Base-by-base conservation (phyloP, 2,888 invertebrate species). In the Archips crataeganus region DNA sequence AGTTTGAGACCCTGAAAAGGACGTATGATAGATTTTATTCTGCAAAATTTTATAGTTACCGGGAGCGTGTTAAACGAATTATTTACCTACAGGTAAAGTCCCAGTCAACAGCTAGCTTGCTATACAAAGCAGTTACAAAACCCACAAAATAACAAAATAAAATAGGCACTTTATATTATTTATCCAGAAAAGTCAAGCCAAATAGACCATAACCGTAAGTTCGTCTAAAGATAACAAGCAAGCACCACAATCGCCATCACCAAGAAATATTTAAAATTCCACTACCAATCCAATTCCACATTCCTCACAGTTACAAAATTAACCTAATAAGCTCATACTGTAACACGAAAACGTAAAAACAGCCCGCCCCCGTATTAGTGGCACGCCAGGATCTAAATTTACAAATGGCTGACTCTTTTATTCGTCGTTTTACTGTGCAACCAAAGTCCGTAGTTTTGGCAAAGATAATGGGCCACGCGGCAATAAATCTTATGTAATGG, bases 401-500 rank as follows among this genome's bases (percentile, higher is more conserved):
- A 87, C 86, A 87, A 87, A 87, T 84, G 82, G 83, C 79, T 78
- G 78, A 77, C 74, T 74, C 75, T 79, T 82, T 83, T 81, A 81
- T 78, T 79, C 75, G 63, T 75, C 79, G 77, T 84, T 85, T 84
- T 82, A 72, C 75, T 78, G 79, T 79, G 78, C 84, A 81, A 81
- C 87, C 84, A 78, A 84, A 87, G 82, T 83, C 83, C 77, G 85
- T 84, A 76, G 77, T 78, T 78, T 77, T 80, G 81, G 79, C 77
- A 78, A 83, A 89, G 89, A 89, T 89, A 89, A 89, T 89, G 85
- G 87, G 79, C 82, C 78, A 78, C 73, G 82, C 79, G 83, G 85
- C 82, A 81, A 85, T 89, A 89, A 89, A 89, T 89, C 87, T 84
- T 80, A 76, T 75, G 82, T 85, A 88, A 89, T 88, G 86, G 88